These are phyloP conservation scores for Aegotheles bennettii DNA, from an alignment of 2,113 vertebrate species.

Conservation along the genomic window DNA sequence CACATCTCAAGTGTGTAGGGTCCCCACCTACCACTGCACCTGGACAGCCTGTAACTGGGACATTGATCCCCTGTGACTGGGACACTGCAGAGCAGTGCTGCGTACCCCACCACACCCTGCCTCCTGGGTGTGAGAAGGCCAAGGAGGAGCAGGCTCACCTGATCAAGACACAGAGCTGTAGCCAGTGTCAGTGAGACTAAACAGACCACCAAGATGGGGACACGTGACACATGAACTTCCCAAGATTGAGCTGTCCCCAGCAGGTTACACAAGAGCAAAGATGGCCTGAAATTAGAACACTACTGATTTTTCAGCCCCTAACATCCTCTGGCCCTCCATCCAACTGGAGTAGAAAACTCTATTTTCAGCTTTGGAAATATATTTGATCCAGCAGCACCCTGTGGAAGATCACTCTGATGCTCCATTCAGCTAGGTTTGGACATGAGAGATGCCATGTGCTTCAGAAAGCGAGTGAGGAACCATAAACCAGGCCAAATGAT, in stretches of 20 bases:
- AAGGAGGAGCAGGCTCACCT: neutral
- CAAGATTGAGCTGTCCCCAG: neutral
- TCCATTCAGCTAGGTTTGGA: neutral
- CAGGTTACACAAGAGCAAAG: neutral
- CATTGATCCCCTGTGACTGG: fast-evolving
- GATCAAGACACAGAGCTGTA: neutral
- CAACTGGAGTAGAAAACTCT: neutral
- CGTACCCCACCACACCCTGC: neutral
- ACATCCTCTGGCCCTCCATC: neutral
- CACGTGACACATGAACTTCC: fast-evolving
- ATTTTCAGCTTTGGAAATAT: neutral
- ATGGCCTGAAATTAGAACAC: neutral
- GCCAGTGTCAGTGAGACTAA: neutral
- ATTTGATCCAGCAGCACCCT: neutral
- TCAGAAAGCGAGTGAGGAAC: neutral
- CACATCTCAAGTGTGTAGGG: neutral
- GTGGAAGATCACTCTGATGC: neutral
- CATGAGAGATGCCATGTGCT: neutral
- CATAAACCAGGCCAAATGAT: conserved; percentile 32
- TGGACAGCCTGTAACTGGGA: neutral
- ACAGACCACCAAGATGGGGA: neutral
- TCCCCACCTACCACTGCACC: neutral
- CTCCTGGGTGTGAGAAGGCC: neutral
- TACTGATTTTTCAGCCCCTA: neutral
- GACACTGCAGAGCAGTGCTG: neutral